A percentile compares a stretch with the other conserved stretches of the same genome.
Conservation (phyloP, 2,113 vertebrate species). For the Misgurnus anguillicaudatus region DNA sequence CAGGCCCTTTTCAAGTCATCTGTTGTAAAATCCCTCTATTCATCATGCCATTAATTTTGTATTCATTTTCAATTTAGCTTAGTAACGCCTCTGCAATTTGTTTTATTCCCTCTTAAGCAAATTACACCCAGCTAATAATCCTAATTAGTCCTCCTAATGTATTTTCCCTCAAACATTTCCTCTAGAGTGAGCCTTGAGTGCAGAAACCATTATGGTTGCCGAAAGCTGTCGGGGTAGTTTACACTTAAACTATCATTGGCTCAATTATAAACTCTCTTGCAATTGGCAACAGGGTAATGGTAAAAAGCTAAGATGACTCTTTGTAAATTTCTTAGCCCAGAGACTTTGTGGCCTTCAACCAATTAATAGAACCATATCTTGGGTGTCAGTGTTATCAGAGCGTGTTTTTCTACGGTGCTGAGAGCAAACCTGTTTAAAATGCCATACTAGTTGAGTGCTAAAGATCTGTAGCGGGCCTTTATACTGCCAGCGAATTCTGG, state of each 20-base stretch:
- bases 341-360: constrained; percentile 4
- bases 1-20: constrained; percentile 8
- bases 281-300: not conserved
- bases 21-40: constrained; percentile 22
- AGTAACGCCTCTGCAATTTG: constrained; percentile 65
- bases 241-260: not conserved
- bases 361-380: constrained; percentile 19
- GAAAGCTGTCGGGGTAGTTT: constrained; percentile 15
- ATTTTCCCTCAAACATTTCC: constrained; percentile 58
- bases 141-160: constrained; percentile 72
- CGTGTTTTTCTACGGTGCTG: not conserved
- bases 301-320: not conserved
- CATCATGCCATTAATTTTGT: constrained; percentile 45
- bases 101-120: constrained; percentile 67
- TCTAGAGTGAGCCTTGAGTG: constrained; percentile 55
- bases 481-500: constrained; percentile 46
- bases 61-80: constrained; percentile 57
- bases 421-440: constrained; percentile 26
- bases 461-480: constrained; percentile 45
- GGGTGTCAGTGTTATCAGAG: constrained; percentile 9
- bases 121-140: constrained; percentile 70
- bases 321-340: not conserved
- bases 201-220: constrained; percentile 54
- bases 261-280: not conserved
- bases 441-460: constrained; percentile 37